These are phyloP conservation scores for Leptinotarsa tumamoca DNA, from an alignment of 2,888 invertebrate genomes.

Conservation along the genomic window DNA sequence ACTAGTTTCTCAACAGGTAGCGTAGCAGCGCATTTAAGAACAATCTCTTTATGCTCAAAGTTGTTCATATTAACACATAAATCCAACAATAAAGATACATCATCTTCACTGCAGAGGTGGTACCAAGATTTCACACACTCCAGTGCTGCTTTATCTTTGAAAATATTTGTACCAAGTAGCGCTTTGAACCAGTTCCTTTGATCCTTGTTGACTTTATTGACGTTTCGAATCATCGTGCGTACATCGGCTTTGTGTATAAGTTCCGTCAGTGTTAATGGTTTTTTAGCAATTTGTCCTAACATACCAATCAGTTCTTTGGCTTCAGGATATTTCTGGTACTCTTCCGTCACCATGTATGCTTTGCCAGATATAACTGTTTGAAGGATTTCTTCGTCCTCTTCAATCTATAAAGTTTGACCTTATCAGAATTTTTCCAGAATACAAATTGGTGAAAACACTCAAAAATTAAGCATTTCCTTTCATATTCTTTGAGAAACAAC, in stretches of 20 bases:
- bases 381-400: constrained; percentile 54
- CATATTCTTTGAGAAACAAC: not conserved
- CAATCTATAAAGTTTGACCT: constrained; percentile 45
- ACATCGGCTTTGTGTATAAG: constrained; percentile 57
- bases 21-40: constrained; percentile 58
- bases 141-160: constrained; percentile 52
- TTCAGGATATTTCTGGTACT: constrained; percentile 55
- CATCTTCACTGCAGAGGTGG: constrained; percentile 56
- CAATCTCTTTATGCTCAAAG: constrained; percentile 49
- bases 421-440: too few species aligned
- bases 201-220: constrained; percentile 56
- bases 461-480: not conserved
- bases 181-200: constrained; percentile 62
- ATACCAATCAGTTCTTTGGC: constrained; percentile 57
- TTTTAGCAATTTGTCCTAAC: constrained; percentile 58
- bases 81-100: constrained; percentile 55
- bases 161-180: constrained; percentile 56
- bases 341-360: constrained; percentile 59
- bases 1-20: constrained; percentile 52
- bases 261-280: constrained; percentile 61
- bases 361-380: constrained; percentile 58
- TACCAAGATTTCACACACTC: constrained; percentile 55
- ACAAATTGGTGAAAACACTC: not conserved
- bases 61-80: constrained; percentile 46
- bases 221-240: constrained; percentile 56